A percentile compares a stretch with the other conserved stretches of the same genome.
These are phyloP conservation scores for Agriopis leucophaearia DNA, from an alignment of 2,888 invertebrate genomes.

Conservation along the genomic window DNA sequence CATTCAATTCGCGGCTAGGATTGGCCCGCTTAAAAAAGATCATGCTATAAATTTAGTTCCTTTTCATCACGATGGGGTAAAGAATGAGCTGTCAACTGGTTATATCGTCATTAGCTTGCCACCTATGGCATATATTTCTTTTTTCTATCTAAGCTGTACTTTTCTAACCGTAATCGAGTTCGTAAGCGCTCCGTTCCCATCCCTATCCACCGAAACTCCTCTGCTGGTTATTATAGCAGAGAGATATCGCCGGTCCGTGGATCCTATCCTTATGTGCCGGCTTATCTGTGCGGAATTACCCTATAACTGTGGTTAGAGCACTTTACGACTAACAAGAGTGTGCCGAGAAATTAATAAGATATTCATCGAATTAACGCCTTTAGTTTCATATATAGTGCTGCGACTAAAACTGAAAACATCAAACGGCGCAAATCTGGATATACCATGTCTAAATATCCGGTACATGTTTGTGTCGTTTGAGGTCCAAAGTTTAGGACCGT, in stretches of 20 bases:
- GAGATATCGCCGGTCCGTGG: constrained; percentile 25
- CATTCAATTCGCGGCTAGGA: too few relatives aligned
- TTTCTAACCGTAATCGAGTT: background rate
- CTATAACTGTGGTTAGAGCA: background rate
- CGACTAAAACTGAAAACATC: background rate
- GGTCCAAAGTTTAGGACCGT: too few relatives aligned
- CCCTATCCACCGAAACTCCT: constrained; percentile 15
- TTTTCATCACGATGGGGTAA: too few relatives aligned
- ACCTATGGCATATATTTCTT: too few relatives aligned
- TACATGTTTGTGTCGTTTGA: too few relatives aligned
- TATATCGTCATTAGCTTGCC: too few relatives aligned
- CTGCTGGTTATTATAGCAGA: constrained; percentile 6
- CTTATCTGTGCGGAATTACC: constrained; percentile 11
- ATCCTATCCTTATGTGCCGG: constrained; percentile 8
- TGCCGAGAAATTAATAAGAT: constrained; percentile 1
- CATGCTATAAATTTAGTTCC: too few relatives aligned
- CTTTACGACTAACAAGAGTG: constrained; percentile 1
- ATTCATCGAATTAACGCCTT: constrained; percentile 2
- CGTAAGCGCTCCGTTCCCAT: constrained; percentile 3
- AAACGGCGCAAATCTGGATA: background rate
- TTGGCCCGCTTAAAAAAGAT: too few relatives aligned
- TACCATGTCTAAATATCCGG: too few relatives aligned
- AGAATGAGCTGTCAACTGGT: too few relatives aligned
- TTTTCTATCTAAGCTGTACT: too few relatives aligned
- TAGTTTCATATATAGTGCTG: too few relatives aligned